A percentile compares a stretch with the other conserved stretches of the same genome.
Conservation (phyloP, 2,797 vertebrate species). For the Microctenopoma stevenorrisi region DNA sequence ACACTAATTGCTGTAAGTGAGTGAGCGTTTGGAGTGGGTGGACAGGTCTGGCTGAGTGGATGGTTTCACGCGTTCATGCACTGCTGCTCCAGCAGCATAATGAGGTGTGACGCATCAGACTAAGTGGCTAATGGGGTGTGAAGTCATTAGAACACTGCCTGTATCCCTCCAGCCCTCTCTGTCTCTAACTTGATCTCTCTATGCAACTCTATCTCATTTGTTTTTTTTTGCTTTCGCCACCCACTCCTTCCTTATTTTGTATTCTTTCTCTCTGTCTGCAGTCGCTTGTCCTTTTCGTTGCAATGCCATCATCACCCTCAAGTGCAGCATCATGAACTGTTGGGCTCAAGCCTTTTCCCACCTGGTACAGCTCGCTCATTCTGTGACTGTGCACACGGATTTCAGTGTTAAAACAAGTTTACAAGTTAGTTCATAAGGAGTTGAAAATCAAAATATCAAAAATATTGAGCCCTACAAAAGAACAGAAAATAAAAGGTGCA, state of each 20-base stretch:
- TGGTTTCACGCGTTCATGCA: constrained; percentile 84
- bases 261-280: background rate
- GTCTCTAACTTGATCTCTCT: constrained; percentile 73
- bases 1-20: constrained; percentile 83
- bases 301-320: constrained; percentile 2
- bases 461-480: background rate
- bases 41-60: constrained; percentile 85
- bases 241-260: constrained; percentile 13
- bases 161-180: constrained; percentile 72
- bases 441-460: background rate
- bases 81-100: constrained; percentile 82
- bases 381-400: constrained; percentile 27
- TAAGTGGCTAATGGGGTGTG: constrained; percentile 86
- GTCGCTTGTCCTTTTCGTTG: background rate
- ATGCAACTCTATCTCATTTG: constrained; percentile 70
- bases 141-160: constrained; percentile 84
- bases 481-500: background rate
- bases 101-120: constrained; percentile 86
- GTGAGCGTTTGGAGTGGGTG: constrained; percentile 80
- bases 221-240: constrained; percentile 58
- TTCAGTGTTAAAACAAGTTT: constrained; percentile 3
- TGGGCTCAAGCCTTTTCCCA: constrained; percentile 9
- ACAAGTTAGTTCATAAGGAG: constrained; percentile 12
- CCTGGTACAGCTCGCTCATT: constrained; percentile 12
- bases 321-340: background rate